Conservation (phyloP, 2,797 vertebrate genomes). For the Tamandua tetradactyla region DNA sequence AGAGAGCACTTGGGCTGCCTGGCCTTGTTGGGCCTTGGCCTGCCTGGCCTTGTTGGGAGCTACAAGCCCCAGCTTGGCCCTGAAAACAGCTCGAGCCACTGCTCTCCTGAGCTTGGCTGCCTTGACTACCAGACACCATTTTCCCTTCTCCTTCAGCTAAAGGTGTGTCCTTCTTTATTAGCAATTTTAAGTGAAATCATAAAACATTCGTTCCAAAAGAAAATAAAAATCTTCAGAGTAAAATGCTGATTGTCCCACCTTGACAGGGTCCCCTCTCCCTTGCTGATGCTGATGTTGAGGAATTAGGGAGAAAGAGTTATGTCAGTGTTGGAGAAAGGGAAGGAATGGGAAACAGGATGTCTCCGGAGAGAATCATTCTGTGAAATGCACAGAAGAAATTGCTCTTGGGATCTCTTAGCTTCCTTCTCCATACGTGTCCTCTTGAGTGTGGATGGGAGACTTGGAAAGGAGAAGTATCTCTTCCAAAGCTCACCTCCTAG, state of each 20-base stretch:
- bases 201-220: conserved; percentile 48
- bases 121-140: conserved; percentile 66
- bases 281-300: conserved; percentile 82
- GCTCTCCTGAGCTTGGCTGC: conserved; percentile 39
- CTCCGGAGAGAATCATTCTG: neutral
- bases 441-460: neutral
- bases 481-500: neutral
- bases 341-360: neutral
- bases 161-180: conserved; percentile 67
- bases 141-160: conserved; percentile 62
- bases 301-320: conserved; percentile 64
- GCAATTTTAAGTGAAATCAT: conserved; percentile 52
- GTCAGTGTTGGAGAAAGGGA: conserved; percentile 61
- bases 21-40: conserved; percentile 6
- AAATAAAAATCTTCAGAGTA: conserved; percentile 22
- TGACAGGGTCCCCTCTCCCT: conserved; percentile 8
- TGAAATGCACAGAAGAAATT: neutral
- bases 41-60: neutral
- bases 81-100: neutral
- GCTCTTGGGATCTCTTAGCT: neutral
- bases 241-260: conserved; percentile 5
- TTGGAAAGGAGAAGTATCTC: neutral
- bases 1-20: neutral
- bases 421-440: neutral
- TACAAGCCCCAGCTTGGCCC: neutral